Evolutionary conservation across 2,113 vertebrate genomes (phyloP).

Genomic region (Xyrauchen texanus): DNA sequence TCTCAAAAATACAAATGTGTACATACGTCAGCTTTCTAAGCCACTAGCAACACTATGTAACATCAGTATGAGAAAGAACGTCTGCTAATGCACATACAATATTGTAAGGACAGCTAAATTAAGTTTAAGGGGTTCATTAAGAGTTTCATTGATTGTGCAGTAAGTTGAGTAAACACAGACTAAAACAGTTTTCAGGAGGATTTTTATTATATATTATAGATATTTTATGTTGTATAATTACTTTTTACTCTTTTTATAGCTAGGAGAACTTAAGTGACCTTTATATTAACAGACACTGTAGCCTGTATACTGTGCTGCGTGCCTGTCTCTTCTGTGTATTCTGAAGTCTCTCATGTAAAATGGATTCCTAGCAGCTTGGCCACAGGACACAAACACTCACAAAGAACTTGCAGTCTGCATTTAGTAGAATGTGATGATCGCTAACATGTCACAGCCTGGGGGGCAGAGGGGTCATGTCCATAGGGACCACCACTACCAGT

Average conservation of each 20-base stretch:
- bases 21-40: too few relatives aligned
- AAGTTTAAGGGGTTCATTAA: neutral
- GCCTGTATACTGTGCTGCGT: too few relatives aligned
- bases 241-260: neutral
- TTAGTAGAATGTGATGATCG: conserved; percentile 50
- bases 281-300: too few relatives aligned
- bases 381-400: conserved; percentile 21
- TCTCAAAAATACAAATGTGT: too few relatives aligned
- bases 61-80: too few relatives aligned
- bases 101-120: neutral
- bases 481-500: conserved; percentile 37
- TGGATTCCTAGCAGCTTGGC: too few relatives aligned
- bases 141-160: neutral
- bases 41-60: too few relatives aligned
- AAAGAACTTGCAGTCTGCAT: conserved; percentile 37
- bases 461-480: conserved; percentile 14
- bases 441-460: conserved; percentile 42
- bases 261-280: too few relatives aligned
- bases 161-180: neutral
- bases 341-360: conserved; percentile 4
- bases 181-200: neutral
- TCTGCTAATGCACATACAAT: too few relatives aligned
- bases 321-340: neutral
- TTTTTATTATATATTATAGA: too few relatives aligned
- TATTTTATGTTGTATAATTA: neutral